A percentile compares a stretch with the other conserved stretches of the same genome.
Evolutionary conservation across 2,797 vertebrate genomes (phyloP).

Genomic region (Podarcis siculus): DNA sequence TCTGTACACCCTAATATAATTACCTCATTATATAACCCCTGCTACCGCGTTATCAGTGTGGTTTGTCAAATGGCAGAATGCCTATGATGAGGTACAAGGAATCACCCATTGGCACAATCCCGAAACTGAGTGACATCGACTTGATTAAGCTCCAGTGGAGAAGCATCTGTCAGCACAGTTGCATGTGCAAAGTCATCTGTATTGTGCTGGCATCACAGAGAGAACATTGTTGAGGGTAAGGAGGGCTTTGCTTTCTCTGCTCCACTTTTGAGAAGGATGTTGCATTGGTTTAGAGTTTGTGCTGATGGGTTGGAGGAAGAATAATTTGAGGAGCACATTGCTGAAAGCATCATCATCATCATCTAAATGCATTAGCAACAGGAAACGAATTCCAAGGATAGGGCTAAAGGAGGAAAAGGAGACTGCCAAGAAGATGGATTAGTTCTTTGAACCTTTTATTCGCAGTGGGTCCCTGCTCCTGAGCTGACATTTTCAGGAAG

Average conservation of each 20-base stretch:
- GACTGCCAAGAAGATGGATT: too few species aligned
- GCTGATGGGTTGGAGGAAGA: neutral
- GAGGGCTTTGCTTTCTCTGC: neutral
- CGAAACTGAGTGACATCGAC: neutral
- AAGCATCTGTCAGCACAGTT: neutral
- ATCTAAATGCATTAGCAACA: too few species aligned
- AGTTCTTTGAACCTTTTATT: too few species aligned
- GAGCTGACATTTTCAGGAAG: too few species aligned
- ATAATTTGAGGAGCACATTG: too few species aligned
- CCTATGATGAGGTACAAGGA: neutral
- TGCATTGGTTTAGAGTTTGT: neutral
- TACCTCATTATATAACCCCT: slow-evolving; percentile 1
- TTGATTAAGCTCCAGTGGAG: neutral
- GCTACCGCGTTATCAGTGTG: neutral
- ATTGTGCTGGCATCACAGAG: neutral
- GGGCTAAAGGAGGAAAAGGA: neutral
- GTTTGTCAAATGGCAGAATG: neutral
- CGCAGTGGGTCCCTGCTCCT: too few species aligned
- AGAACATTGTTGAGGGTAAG: neutral
- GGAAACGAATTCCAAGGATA: neutral
- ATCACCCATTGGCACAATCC: neutral
- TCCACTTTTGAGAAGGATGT: neutral
- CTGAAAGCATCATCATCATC: too few species aligned
- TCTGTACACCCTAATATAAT: slow-evolving; percentile 4
- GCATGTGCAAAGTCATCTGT: neutral